Evolutionary conservation across 2,888 invertebrate genomes (phyloP).

Genomic region (Horisme vitalbata): DNA sequence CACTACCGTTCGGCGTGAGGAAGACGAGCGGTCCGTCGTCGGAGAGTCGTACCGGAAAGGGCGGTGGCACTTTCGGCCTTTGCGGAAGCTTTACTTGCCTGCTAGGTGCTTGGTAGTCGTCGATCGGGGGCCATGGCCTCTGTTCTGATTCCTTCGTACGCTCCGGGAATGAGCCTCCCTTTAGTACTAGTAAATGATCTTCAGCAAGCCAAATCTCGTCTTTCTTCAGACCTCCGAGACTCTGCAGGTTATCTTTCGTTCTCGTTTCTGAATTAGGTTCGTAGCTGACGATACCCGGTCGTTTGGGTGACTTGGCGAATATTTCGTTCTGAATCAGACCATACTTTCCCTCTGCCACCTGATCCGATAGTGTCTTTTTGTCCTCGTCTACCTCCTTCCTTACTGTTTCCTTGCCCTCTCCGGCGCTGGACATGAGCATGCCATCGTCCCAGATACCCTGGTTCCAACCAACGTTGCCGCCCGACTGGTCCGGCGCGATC

Average conservation of each 20-base stretch:
- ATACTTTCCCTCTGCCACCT: constrained; percentile 95
- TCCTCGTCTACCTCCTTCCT: constrained; percentile 85
- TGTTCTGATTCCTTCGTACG: constrained; percentile 69
- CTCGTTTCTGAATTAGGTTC: constrained; percentile 89
- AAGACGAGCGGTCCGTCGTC: constrained; percentile 94
- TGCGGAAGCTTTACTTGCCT: constrained; percentile 93
- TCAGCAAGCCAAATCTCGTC: constrained; percentile 96
- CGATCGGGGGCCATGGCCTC: constrained; percentile 90
- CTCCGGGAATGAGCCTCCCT: constrained; percentile 89
- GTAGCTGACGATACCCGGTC: constrained; percentile 93
- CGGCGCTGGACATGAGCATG: constrained; percentile 87
- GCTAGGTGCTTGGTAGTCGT: constrained; percentile 91
- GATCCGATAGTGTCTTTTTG: constrained; percentile 93
- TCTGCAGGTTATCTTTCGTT: constrained; percentile 90
- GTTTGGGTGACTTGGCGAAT: constrained; percentile 86
- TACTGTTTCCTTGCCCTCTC: constrained; percentile 83
- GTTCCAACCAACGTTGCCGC: constrained; percentile 78
- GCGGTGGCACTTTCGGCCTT: constrained; percentile 93
- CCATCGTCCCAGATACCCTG: constrained; percentile 85
- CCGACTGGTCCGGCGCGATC: constrained; percentile 72
- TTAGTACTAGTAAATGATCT: constrained; percentile 91
- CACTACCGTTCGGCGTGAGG: constrained; percentile 90
- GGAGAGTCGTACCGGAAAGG: constrained; percentile 95
- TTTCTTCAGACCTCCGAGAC: constrained; percentile 90
- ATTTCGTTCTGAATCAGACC: constrained; percentile 93